A percentile compares a stretch with the other conserved stretches of the same genome.
These are phyloP conservation scores for Conops quadrifasciatus DNA, from an alignment of 2,888 invertebrate genomes.

Conservation along the genomic window DNA sequence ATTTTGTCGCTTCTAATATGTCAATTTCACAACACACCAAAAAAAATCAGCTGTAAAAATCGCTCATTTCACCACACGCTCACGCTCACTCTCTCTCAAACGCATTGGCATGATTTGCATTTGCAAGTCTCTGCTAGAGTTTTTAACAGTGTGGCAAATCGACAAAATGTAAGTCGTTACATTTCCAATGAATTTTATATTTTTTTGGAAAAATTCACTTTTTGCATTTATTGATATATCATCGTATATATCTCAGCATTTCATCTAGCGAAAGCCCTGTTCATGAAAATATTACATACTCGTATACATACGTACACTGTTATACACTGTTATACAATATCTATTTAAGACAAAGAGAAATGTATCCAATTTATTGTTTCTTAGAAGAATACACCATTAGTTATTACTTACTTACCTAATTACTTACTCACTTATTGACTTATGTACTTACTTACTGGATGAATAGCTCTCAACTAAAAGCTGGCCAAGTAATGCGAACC, in stretches of 20 bases:
- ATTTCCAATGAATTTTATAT: slow-evolving; percentile 19
- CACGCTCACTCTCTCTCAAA: not conserved
- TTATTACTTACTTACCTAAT: slow-evolving; percentile 1
- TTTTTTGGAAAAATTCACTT: too few relatives aligned
- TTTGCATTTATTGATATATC: too few relatives aligned
- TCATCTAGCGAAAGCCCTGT: not conserved
- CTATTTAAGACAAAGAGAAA: not conserved
- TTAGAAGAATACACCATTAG: not conserved
- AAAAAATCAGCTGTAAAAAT: too few relatives aligned
- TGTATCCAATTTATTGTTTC: not conserved
- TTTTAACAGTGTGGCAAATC: slow-evolving; percentile 18
- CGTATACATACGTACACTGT: too few relatives aligned
- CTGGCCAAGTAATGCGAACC: slow-evolving; percentile 23
- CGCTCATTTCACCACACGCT: not conserved
- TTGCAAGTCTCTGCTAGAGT: not conserved
- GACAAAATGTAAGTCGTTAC: not conserved
- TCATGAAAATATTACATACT: too few relatives aligned
- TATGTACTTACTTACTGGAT: slow-evolving; percentile 18
- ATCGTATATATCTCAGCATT: not conserved
- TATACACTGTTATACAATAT: too few relatives aligned
- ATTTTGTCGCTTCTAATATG: not conserved
- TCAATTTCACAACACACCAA: not conserved
- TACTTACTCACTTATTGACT: slow-evolving; percentile 17
- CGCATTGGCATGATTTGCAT: not conserved
- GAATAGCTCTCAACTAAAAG: slow-evolving; percentile 23